These are phyloP conservation scores for Drosophila navojoa DNA, from an alignment of 1,140 invertebrate genomes.

Conservation along the genomic window DNA sequence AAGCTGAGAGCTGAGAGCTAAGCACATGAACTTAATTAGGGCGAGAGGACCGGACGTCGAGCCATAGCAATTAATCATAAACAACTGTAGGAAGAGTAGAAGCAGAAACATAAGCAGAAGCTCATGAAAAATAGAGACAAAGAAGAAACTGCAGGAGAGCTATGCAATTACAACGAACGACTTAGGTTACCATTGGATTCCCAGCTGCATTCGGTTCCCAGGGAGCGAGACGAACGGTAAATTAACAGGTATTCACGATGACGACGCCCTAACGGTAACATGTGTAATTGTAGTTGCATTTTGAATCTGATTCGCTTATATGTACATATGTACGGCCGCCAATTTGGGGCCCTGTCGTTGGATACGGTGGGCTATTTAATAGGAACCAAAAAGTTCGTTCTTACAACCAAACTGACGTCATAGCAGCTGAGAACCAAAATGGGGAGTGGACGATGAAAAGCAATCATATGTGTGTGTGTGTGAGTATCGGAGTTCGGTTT, in stretches of 20 bases:
- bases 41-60: slow-evolving; percentile 47
- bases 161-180: slow-evolving; percentile 23
- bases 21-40: slow-evolving; percentile 69
- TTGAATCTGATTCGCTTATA: slow-evolving; percentile 32
- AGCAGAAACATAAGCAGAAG: background rate
- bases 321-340: too few species aligned
- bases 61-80: slow-evolving; percentile 62
- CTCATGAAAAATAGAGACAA: slow-evolving; percentile 6
- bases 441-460: slow-evolving; percentile 70
- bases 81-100: slow-evolving; percentile 31
- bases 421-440: slow-evolving; percentile 76
- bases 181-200: slow-evolving; percentile 29
- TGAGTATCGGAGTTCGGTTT: slow-evolving; percentile 17
- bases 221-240: slow-evolving; percentile 53
- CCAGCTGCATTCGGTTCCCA: slow-evolving; percentile 25
- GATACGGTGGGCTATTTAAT: background rate
- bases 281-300: slow-evolving; percentile 77
- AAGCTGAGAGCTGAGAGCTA: background rate
- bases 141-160: slow-evolving; percentile 9
- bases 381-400: slow-evolving; percentile 62
- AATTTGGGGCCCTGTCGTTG: slow-evolving; percentile 16
- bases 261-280: slow-evolving; percentile 71
- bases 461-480: slow-evolving; percentile 55
- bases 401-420: slow-evolving; percentile 81
- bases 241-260: slow-evolving; percentile 55